Base-by-base conservation (phyloP, 1,140 invertebrate species). In the Drosophila elegans region DNA sequence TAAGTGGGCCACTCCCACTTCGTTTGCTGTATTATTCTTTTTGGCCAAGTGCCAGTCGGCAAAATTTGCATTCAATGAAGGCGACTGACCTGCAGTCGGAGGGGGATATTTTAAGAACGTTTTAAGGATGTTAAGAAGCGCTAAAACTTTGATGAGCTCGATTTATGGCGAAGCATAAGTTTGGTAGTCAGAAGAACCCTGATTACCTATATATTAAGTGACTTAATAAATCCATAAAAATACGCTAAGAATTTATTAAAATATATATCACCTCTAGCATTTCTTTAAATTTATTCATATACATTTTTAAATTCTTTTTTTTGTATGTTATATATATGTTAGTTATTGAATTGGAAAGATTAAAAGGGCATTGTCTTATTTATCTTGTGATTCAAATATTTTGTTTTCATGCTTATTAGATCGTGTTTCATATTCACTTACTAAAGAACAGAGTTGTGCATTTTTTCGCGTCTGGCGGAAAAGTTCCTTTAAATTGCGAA, bases 1-100 rank as follows among this genome's bases (percentile, higher is more conserved):
- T 78, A 86, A 67, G 68, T 63, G 49, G 67, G 21, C 1, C 55
- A 61, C 67, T 77, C 16, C 27, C n/a, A 52, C 52, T 25, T 46
- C n/a, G 16, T 16, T 11, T 25, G 5, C 32, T 41, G 36, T 67
- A 5, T 36, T 48, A 39, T 64, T 46, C 13, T 52, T 52, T 52
- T 52, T 52, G 82, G 82, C 82, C 27, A n/a, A 39, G 11, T 51
- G 74, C 78, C 81, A 85, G 49, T 29, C 4, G 34, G 13, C 5
- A n/a, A 55, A 49, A 78, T 85, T 78, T 78, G 69, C 78, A 81
- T 74, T 63, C 53, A 49, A 29, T 41, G 38, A 53, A 27, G 34
- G n/a, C 12, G 16, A 42, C 7, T 16, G n/a, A 25, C 60, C 41
- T 54, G 39, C 38, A 36, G 12, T 53, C 21, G 11, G 0, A 32